These are phyloP conservation scores for Electrona antarctica DNA, from an alignment of 2,113 vertebrate species.

Conservation along the genomic window DNA sequence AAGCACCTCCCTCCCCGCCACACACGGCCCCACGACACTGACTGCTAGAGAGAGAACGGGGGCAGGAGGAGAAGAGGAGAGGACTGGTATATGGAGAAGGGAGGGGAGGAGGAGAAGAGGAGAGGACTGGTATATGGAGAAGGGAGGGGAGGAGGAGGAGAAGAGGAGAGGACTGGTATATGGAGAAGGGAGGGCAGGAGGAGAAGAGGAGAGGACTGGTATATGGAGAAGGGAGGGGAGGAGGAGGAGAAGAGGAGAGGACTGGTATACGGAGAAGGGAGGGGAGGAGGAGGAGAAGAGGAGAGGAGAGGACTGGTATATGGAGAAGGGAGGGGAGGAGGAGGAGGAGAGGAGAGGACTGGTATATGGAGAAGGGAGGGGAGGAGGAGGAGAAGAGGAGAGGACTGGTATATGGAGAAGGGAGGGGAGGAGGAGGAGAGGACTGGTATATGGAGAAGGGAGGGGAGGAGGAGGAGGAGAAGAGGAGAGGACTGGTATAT, in stretches of 20 bases:
- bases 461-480: background rate
- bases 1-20: background rate
- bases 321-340: background rate
- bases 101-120: background rate
- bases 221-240: background rate
- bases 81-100: slow-evolving; percentile 1
- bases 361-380: background rate
- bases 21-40: background rate
- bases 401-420: no score
- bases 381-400: no score
- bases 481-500: background rate
- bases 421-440: background rate
- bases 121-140: slow-evolving; percentile 2
- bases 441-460: background rate
- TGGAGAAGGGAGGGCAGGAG: background rate
- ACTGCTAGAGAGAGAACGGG: slow-evolving; percentile 6
- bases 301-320: background rate
- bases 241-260: background rate
- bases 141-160: background rate
- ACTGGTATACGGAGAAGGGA: background rate
- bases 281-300: background rate
- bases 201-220: background rate
- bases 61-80: background rate
- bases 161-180: no score
- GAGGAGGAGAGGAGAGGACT: background rate